phyloP scores from a whole-genome alignment of 1,140 invertebrate genomes.

The Oedothorax gibbosus region DNA sequence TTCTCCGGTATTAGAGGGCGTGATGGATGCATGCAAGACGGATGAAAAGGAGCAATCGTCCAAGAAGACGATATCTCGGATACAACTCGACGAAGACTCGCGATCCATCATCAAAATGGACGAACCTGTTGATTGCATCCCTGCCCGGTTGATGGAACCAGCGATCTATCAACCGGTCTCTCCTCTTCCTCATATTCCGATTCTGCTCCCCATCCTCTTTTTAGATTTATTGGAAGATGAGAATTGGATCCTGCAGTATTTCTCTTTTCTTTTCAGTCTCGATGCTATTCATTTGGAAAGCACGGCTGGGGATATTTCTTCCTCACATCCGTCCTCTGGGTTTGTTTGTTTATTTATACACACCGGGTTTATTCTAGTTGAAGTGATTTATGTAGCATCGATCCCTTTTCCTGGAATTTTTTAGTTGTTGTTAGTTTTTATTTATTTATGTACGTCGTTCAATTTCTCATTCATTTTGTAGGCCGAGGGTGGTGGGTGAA shows the following conservation, averaged over 20 bases:
- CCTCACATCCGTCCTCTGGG: not conserved
- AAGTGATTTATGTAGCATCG: slow-evolving; percentile 45
- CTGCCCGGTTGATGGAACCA: slow-evolving; percentile 30
- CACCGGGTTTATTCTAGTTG: slow-evolving; percentile 32
- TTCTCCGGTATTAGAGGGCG: slow-evolving; percentile 26
- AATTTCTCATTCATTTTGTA: slow-evolving; percentile 9
- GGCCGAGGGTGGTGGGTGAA: not conserved
- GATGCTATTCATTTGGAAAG: too few relatives aligned
- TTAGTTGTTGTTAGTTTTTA: not conserved
- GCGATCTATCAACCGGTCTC: slow-evolving; percentile 42
- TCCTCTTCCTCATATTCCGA: not conserved
- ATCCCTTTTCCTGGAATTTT: slow-evolving; percentile 27
- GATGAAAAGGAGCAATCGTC: slow-evolving; percentile 53
- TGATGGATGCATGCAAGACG: slow-evolving; percentile 8
- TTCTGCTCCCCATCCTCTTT: slow-evolving; percentile 10
- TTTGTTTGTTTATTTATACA: slow-evolving; percentile 48
- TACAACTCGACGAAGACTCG: not conserved
- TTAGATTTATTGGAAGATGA: slow-evolving; percentile 59
- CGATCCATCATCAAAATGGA: slow-evolving; percentile 56
- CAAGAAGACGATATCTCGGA: slow-evolving; percentile 54
- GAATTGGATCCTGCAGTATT: slow-evolving; percentile 35
- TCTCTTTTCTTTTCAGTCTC: not conserved
- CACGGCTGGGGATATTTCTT: not conserved
- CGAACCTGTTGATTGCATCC: slow-evolving; percentile 55
- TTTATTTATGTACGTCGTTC: slow-evolving; percentile 20